phyloP scores from a whole-genome alignment of 2,113 vertebrate species.

The Neodontobutis hainanensis region DNA sequence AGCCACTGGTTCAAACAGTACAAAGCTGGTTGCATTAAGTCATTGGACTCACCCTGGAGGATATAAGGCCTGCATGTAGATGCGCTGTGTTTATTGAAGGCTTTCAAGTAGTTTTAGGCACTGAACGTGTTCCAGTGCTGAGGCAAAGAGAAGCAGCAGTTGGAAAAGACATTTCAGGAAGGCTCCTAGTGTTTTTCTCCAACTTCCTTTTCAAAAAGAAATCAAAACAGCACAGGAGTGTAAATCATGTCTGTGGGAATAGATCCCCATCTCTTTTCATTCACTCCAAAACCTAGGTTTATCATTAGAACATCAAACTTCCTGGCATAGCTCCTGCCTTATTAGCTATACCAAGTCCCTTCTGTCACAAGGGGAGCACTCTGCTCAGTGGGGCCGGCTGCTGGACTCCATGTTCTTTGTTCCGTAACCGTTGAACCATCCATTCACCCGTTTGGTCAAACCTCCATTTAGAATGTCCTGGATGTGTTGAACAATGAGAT shows the following conservation, averaged over 20 bases:
- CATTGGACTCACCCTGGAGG: neutral
- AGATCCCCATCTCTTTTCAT: neutral
- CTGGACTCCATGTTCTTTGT: slow-evolving; percentile 87
- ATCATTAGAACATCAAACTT: slow-evolving; percentile 17
- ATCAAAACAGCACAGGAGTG: slow-evolving; percentile 10
- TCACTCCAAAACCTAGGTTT: slow-evolving; percentile 19
- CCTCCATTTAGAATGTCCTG: slow-evolving; percentile 95
- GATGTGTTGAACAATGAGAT: slow-evolving; percentile 96
- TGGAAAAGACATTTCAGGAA: slow-evolving; percentile 12
- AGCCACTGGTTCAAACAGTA: neutral
- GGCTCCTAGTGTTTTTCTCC: slow-evolving; percentile 2
- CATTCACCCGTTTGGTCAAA: slow-evolving; percentile 86
- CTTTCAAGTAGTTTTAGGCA: slow-evolving; percentile 20
- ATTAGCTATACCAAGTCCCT: slow-evolving; percentile 6
- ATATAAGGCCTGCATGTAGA: slow-evolving; percentile 13
- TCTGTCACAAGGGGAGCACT: slow-evolving; percentile 1
- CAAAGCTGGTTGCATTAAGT: slow-evolving; percentile 24
- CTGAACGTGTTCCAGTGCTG: slow-evolving; percentile 14
- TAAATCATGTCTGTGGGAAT: slow-evolving; percentile 11
- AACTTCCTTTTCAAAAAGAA: slow-evolving; percentile 10
- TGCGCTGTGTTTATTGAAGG: slow-evolving; percentile 36
- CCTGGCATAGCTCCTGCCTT: neutral
- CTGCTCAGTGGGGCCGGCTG: slow-evolving; percentile 88
- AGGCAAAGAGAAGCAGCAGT: slow-evolving; percentile 40
- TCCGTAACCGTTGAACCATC: slow-evolving; percentile 82